Evolutionary conservation across 2,888 invertebrate species (phyloP).

Genomic region (Troides helena): DNA sequence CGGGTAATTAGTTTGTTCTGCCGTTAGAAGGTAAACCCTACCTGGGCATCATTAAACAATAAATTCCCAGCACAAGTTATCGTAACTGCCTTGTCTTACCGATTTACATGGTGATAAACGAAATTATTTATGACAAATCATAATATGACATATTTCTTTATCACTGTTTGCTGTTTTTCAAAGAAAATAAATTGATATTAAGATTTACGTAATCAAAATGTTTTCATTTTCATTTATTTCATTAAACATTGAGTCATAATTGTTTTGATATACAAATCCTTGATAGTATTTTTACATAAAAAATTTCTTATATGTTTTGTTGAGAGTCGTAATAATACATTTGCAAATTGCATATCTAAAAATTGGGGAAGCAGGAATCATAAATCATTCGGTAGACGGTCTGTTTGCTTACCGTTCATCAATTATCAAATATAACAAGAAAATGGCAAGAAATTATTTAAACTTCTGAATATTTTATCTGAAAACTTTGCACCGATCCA

Average conservation of each 20-base stretch:
- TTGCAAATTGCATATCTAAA: background rate
- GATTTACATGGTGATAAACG: conserved; percentile 20
- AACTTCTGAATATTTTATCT: background rate
- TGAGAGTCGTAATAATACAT: too few species aligned
- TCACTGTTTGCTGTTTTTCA: background rate
- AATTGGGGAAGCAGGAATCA: background rate
- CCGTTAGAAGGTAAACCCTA: conserved; percentile 46
- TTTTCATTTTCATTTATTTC: too few species aligned
- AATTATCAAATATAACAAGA: background rate
- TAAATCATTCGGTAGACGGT: background rate
- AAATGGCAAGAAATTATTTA: background rate
- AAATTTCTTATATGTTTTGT: too few species aligned
- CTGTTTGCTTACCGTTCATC: background rate
- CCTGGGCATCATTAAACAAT: conserved; percentile 40
- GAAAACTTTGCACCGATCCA: background rate
- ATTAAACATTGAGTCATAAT: too few species aligned
- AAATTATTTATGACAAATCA: too few species aligned
- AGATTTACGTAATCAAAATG: too few species aligned
- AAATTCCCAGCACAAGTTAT: conserved; percentile 34
- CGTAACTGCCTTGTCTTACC: conserved; percentile 30
- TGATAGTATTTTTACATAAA: too few species aligned
- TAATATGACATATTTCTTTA: background rate
- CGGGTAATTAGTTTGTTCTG: conserved; percentile 73
- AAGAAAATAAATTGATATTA: too few species aligned
- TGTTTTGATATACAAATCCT: too few species aligned